Base-by-base conservation (phyloP, 2,888 invertebrate species). In the Halocaridina rubra region DNA sequence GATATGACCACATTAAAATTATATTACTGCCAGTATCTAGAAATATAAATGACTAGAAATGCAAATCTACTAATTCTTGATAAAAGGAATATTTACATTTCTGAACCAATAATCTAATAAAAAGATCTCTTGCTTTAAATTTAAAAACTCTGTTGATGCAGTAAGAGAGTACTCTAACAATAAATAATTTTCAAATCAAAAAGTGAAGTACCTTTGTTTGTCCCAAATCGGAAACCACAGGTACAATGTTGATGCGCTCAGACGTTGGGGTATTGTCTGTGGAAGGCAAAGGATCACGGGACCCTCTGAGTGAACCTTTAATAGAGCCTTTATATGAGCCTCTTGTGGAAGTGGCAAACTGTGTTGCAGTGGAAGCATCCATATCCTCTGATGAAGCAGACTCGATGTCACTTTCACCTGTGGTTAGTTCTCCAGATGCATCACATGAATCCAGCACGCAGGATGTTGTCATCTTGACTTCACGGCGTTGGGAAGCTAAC, bases 301-400 rank as follows among this genome's bases (percentile, higher is more conserved):
- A 85, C n/a, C 87, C 81, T 46, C 78, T 81, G 22, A 84, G 84
- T 93, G 93, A 46, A 95, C 94, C 89, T 95, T 95, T 89, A 95
- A 93, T 74, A 4, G 81, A 81, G n/a, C 81, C 78, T 53, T 64
- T 22, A 19, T 46, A 24, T 29, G 78, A 78, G 5, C 78, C 75
- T 30, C 72, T 71, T 53, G 86, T 88, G 64, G 80, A 64, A 19
- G 77, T 78, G 64, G 57, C 80, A 64, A 71, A 80, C 30, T 78
- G 80, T 1, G 86, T 82, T 30, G 82, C 84, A 24, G 84, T 81
- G 22, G 86, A 82, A 69, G 82, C 85, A 90, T 95, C 95, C 86
- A 94, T 92, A 89, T 95, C 96, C 90, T 96, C 96, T 0, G 95
- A 95, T 0, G 95, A 94, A 88, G 95, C 93, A 0, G 95, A 95